Percentiles rank a stretch among this genome's conserved stretches.
phyloP scores from a whole-genome alignment of 2,113 vertebrate species.

The Pseudorectes ferrugineus region DNA sequence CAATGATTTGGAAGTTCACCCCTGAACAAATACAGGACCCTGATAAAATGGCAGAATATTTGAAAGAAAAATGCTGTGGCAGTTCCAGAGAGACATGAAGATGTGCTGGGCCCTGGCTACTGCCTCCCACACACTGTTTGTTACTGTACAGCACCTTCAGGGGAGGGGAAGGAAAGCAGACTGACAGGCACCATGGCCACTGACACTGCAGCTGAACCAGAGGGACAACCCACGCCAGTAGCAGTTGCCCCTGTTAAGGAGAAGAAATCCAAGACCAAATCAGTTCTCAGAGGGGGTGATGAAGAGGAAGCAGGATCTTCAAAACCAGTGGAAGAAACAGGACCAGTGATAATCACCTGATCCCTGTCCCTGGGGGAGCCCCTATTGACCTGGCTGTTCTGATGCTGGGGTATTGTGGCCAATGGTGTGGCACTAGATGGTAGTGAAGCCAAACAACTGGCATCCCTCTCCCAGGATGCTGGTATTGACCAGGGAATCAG shows the following conservation, averaged over 20 bases:
- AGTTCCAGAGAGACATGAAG: not conserved
- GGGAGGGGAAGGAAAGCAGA: not conserved
- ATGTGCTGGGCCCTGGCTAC: not conserved
- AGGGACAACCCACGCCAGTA: rapidly evolving
- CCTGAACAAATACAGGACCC: not conserved
- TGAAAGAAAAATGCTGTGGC: not conserved
- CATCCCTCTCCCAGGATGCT: not conserved
- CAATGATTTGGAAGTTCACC: not conserved
- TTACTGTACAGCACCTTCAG: not conserved
- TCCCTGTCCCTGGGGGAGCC: too few relatives aligned
- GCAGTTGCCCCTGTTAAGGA: not conserved
- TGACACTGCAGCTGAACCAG: not conserved
- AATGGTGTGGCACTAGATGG: not conserved
- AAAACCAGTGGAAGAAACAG: not conserved
- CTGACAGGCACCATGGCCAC: not conserved
- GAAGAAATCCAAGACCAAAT: not conserved
- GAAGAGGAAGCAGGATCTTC: not conserved
- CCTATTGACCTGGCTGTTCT: not conserved
- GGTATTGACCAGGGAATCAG: not conserved
- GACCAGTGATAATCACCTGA: not conserved
- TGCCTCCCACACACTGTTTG: not conserved
- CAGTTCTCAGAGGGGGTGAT: not conserved
- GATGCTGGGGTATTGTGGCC: not conserved
- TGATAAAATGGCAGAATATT: not conserved
- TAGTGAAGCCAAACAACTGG: not conserved